Base-by-base conservation (phyloP, 1,140 invertebrate genomes). In the Polypedilum vanderplanki region DNA sequence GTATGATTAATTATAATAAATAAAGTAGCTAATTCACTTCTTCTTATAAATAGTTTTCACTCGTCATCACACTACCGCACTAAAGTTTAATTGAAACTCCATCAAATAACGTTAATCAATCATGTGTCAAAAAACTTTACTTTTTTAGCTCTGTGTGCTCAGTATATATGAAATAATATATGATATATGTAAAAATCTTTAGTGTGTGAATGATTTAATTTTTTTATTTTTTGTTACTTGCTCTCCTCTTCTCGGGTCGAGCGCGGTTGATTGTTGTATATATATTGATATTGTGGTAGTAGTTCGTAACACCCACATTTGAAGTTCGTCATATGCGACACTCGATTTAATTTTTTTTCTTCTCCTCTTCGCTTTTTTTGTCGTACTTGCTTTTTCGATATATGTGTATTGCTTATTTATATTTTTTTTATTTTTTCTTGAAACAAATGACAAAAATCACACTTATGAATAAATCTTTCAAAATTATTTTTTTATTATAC, bases 21-120 rank as follows among this genome's bases (percentile, higher is more conserved):
- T 33, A 33, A 33, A 33, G 24, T 33, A 33, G 24, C 24, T 33
- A 33, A 33, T 33, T 3, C 24, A 33, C 24, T 33, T 33, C 24
- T 33, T 33, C 5, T 33, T 33, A 57, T n/a, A 57, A 57, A 57
- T 57, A 57, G 12, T 57, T 57, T 70, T 70, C 65, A 70, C 65
- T 57, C 65, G 65, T 70, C 65, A 70, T 70, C 65, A 20, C 65
- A 70, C 20, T 22, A 70, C 20, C 65, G 20, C 15, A n/a, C 4
- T 17, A 70, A 70, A 18, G 20, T 70, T 70, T 18, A 22, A 70
- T 70, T 70, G 65, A 70, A 70, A 70, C 65, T 70, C 17, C 65
- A 70, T 70, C 65, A 70, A 22, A 70, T 18, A 70, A 22, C 65
- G 65, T 70, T 70, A 70, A 70, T 70, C 65, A 70, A 70, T 70